A percentile compares a stretch with the other conserved stretches of the same genome.
Evolutionary conservation across 2,113 vertebrate species (phyloP).

Genomic region (Oenanthe melanoleuca): DNA sequence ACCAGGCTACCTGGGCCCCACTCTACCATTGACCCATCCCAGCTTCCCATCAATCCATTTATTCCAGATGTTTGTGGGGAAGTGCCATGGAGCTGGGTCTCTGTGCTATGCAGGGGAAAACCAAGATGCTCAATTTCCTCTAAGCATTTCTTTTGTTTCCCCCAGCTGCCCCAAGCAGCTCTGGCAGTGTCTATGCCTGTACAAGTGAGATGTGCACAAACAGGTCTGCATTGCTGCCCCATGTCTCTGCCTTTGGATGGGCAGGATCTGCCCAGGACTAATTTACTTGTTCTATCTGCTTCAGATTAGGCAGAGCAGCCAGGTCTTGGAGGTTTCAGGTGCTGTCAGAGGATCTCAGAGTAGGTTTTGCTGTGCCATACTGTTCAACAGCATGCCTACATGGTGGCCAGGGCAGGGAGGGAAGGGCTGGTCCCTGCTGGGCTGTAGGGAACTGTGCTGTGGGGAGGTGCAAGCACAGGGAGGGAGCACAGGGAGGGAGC

Average conservation of each 20-base stretch:
- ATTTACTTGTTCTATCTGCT: not conserved
- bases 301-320: not conserved
- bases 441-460: not conserved
- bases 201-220: not conserved
- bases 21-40: not conserved
- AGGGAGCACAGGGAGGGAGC: not conserved
- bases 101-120: not conserved
- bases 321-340: not conserved
- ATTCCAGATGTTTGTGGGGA: not conserved
- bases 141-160: not conserved
- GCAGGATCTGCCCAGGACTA: not conserved
- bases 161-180: not conserved
- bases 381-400: not conserved
- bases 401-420: not conserved
- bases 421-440: not conserved
- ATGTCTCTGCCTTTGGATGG: not conserved
- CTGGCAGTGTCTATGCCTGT: not conserved
- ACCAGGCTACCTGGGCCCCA: not conserved
- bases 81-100: not conserved
- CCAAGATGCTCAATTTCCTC: not conserved
- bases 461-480: rapidly evolving
- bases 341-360: not conserved
- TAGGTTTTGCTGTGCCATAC: not conserved
- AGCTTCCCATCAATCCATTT: not conserved
- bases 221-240: not conserved